Evolutionary conservation across 1,140 invertebrate genomes (phyloP).

Genomic region (Cataglyphis hispanica): DNA sequence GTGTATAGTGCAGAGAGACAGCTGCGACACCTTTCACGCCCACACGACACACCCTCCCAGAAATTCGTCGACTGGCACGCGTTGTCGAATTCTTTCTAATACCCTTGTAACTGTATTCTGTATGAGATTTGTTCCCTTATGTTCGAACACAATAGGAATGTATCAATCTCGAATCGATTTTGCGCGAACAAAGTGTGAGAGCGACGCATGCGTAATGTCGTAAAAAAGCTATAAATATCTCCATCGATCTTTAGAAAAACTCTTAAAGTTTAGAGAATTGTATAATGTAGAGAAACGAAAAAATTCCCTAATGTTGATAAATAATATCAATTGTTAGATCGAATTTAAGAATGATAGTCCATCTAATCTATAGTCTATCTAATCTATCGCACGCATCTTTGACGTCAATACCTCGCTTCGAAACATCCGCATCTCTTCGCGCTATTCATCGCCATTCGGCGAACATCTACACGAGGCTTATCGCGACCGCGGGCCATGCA

Average conservation of each 20-base stretch:
- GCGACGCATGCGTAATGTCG: not conserved
- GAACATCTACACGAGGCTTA: conserved; percentile 33
- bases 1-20: conserved; percentile 77
- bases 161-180: conserved; percentile 51
- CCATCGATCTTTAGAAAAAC: not conserved
- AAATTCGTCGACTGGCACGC: conserved; percentile 75
- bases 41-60: conserved; percentile 79
- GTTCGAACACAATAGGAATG: conserved; percentile 12
- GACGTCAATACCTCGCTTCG: too few species aligned
- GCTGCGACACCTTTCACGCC: conserved; percentile 81
- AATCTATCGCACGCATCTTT: too few species aligned
- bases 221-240: not conserved
- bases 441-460: not conserved
- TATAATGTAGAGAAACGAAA: too few species aligned
- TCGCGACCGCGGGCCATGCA: conserved; percentile 49
- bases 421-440: not conserved
- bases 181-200: not conserved
- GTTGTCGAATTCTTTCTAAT: conserved; percentile 73
- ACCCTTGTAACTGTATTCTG: conserved; percentile 41
- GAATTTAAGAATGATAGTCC: not conserved
- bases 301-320: too few species aligned
- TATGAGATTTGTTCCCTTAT: conserved; percentile 16
- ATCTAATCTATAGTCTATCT: too few species aligned
- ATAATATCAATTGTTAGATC: not conserved
- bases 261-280: too few species aligned